Percentiles rank a stretch among this genome's conserved stretches.
Evolutionary conservation across 2,888 invertebrate genomes (phyloP).

Genomic region (Diogma glabrata): DNA sequence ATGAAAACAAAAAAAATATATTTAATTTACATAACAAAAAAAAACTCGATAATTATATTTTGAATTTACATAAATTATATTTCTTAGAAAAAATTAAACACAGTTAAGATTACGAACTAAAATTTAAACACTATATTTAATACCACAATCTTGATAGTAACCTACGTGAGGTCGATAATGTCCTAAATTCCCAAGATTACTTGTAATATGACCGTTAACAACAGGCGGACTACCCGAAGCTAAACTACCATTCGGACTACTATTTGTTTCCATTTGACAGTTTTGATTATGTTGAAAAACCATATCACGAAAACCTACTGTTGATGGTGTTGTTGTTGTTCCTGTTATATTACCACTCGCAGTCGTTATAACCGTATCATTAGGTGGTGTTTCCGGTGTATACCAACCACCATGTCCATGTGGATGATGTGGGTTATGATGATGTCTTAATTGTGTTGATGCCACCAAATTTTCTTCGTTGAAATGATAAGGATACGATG

Average conservation of each 20-base stretch:
- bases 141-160: constrained; percentile 37
- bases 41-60: no score
- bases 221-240: constrained; percentile 35
- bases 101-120: constrained; percentile 5
- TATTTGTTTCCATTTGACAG: constrained; percentile 36
- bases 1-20: no score
- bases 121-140: constrained; percentile 34
- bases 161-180: constrained; percentile 34
- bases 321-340: constrained; percentile 13
- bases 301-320: constrained; percentile 34
- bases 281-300: constrained; percentile 36
- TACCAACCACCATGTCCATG: constrained; percentile 36
- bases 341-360: constrained; percentile 8
- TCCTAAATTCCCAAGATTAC: constrained; percentile 33
- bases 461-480: constrained; percentile 34
- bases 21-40: no score
- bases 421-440: constrained; percentile 32
- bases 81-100: no score
- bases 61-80: no score
- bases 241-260: constrained; percentile 36
- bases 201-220: constrained; percentile 24
- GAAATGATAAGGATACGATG: constrained; percentile 34
- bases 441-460: constrained; percentile 24
- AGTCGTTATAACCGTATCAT: constrained; percentile 23
- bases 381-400: constrained; percentile 36